A percentile compares a stretch with the other conserved stretches of the same genome.
phyloP scores from a whole-genome alignment of 2,113 vertebrate species.

The Salvelinus namaycush region DNA sequence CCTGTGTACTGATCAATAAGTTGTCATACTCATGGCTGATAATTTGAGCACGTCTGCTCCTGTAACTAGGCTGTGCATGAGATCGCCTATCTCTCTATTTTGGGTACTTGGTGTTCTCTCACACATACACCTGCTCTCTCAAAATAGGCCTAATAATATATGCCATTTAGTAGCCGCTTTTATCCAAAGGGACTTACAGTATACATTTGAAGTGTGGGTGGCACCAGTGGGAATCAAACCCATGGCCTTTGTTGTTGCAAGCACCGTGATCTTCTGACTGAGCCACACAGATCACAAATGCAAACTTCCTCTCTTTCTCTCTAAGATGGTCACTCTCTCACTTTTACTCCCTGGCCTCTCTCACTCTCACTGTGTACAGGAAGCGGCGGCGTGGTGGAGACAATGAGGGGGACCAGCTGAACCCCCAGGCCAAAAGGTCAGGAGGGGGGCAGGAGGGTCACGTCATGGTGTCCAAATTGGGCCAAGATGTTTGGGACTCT shows the following conservation, averaged over 20 bases:
- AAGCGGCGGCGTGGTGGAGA: constrained; percentile 86
- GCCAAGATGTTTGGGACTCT: constrained; percentile 87
- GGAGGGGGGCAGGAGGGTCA: constrained; percentile 76
- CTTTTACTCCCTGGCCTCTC: neutral
- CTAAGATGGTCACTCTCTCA: constrained; percentile 16
- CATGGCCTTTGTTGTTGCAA: too few relatives aligned
- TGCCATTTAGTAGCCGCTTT: too few relatives aligned
- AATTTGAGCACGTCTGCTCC: constrained; percentile 36
- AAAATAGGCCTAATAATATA: neutral
- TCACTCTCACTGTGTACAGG: constrained; percentile 65
- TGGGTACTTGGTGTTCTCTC: constrained; percentile 44
- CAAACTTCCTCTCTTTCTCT: neutral
- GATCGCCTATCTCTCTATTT: constrained; percentile 51
- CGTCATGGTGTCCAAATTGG: constrained; percentile 76
- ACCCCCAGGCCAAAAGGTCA: constrained; percentile 85
- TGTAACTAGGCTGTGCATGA: constrained; percentile 41
- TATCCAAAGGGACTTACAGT: too few relatives aligned
- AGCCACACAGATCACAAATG: constrained; percentile 1
- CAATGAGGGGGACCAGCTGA: constrained; percentile 82
- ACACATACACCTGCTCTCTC: neutral
- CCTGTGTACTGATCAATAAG: constrained; percentile 12
- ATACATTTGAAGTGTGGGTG: too few relatives aligned
- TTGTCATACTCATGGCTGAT: constrained; percentile 14
- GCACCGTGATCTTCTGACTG: too few relatives aligned
- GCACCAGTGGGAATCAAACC: too few relatives aligned